phyloP scores from a whole-genome alignment of 2,888 invertebrate genomes.

The Tetramorium bicarinatum region DNA sequence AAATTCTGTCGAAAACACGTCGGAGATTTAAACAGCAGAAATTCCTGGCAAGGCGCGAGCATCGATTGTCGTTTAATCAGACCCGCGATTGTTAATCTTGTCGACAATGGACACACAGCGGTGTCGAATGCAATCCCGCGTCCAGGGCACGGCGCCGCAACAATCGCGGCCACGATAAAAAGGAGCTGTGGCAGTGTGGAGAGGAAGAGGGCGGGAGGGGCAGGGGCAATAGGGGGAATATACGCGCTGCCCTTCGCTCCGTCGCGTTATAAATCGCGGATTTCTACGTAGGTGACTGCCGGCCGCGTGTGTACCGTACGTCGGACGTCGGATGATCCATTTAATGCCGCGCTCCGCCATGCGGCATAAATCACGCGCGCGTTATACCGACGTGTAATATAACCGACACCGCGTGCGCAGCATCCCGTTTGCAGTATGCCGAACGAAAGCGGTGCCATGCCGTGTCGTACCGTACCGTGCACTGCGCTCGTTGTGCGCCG shows the following conservation, averaged over 20 bases:
- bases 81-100: slow-evolving; percentile 52
- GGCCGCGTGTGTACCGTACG: slow-evolving; percentile 72
- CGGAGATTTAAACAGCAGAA: slow-evolving; percentile 33
- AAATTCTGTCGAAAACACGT: not conserved
- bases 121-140: slow-evolving; percentile 54
- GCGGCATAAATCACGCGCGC: slow-evolving; percentile 77
- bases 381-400: slow-evolving; percentile 79
- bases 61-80: slow-evolving; percentile 50
- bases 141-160: slow-evolving; percentile 39
- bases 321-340: slow-evolving; percentile 78
- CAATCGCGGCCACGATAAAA: slow-evolving; percentile 51
- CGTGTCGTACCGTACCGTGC: not conserved
- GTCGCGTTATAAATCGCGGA: slow-evolving; percentile 79
- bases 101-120: slow-evolving; percentile 52
- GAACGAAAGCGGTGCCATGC: slow-evolving; percentile 50
- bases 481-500: not conserved
- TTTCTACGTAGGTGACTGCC: slow-evolving; percentile 77
- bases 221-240: slow-evolving; percentile 55
- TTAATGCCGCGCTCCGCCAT: slow-evolving; percentile 77
- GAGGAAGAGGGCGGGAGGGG: slow-evolving; percentile 51
- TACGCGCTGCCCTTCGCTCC: slow-evolving; percentile 70
- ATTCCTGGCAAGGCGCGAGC: slow-evolving; percentile 40
- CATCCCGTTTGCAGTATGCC: slow-evolving; percentile 60
- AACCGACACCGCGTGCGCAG: slow-evolving; percentile 75
- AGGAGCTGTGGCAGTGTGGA: slow-evolving; percentile 21